Base-by-base conservation (phyloP, 2,888 invertebrate genomes). In the Hedya salicella region DNA sequence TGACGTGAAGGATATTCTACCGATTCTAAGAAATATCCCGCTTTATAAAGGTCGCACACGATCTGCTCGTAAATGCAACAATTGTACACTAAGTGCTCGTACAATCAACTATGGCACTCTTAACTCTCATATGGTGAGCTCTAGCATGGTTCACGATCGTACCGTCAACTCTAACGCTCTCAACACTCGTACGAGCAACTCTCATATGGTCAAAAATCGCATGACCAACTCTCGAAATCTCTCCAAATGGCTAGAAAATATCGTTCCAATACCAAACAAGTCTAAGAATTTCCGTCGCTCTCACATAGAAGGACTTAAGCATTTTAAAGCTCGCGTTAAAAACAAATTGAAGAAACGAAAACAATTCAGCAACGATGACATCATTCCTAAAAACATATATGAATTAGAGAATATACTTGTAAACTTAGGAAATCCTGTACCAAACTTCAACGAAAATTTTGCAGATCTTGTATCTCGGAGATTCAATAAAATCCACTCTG, bases 191-290 rank as follows among this genome's bases (percentile, higher is more conserved):
- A 42, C 25, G 4, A 3, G 40, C 14, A 25, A 32, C 17, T 42
- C 17, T 17, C 30, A 1, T 1, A 30, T 13, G 16, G 14, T 17
- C 44, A 44, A 21, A 54, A 16, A 9, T 16, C 3, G 16, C 25
- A 13, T 36, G 36, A 9, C 0, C 36, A 11, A 36, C 36, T 9
- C 9, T 36, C 11, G 11, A 6, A 11, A 44, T 1, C 42, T 57
- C 9, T 6, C 17, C 17, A n/a, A 44, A 46, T 57, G 57, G 57
- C 13, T 57, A 9, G 19, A 57, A 32, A n/a, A 57, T 8, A 32
- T 42, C 5, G 11, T 3, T 1, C 11, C 36, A 8, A 9, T 36
- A 19, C 44, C 44, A 46, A 30, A n/a, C 2, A 13, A 46, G 3
- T 4, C 2, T 16, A 46, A 19, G 32, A n/a, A 44, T n/a, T 14